Base-by-base conservation (phyloP, 1,140 invertebrate species). In the Metaphire vulgaris region DNA sequence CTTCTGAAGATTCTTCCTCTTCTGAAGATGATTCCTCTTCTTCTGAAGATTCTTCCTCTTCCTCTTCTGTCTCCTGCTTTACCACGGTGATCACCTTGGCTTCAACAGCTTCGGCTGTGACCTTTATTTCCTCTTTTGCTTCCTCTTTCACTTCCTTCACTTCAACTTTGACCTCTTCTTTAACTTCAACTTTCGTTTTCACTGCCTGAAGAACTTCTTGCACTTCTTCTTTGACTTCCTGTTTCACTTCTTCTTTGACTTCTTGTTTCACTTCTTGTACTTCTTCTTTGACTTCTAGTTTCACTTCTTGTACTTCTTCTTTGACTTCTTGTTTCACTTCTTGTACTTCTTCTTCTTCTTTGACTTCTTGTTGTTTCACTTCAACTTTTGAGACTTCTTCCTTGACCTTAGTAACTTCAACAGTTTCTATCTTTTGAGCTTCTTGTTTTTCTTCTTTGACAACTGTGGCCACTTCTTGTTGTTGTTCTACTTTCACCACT, bases 401-500 rank as follows among this genome's bases (percentile, higher is more conserved):
- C 41, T 56, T 21, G 21, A 56, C 41, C 21, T 56, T 56, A 56
- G 41, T 21, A 12, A 12, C 41, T 21, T 56, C 41, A 6, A 56
- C 41, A 21, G 21, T 21, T 56, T 56, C 21, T 56, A 21, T 6
- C 41, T 56, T 56, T 56, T 74, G n/a, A 14, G 6, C 56, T 66
- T 34, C 21, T n/a, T 72, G 31, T 56, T 56, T 56, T 12, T 12
- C 41, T 56, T 56, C 41, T 21, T 56, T 21, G 6, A 56, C 41
- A 21, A 56, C 41, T 56, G 6, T 56, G 6, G 41, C 6, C 41
- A 12, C 21, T 21, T 56, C 41, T 56, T 56, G 6, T 21, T 56
- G 15, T 16, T 33, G 32, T 65, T 64, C 26, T 14, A 33, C 56
- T 80, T 67, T 41, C 74, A 12, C 34, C 16, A 34, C 28, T 74